Percentiles rank a stretch among this genome's conserved stretches.
These are phyloP conservation scores for Morelia viridis DNA, from an alignment of 2,797 vertebrate genomes.

Conservation along the genomic window DNA sequence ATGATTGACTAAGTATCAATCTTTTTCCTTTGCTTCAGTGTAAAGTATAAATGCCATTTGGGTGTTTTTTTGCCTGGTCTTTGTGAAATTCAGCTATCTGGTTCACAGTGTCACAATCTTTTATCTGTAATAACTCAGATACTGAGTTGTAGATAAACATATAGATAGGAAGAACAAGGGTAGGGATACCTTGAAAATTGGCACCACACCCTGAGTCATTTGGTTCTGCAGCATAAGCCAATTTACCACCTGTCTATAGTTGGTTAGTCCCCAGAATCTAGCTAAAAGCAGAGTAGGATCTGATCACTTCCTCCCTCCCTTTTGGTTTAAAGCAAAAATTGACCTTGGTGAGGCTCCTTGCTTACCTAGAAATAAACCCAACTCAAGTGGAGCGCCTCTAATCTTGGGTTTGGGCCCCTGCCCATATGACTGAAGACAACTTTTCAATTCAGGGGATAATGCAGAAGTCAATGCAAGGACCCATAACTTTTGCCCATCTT, in stretches of 20 bases:
- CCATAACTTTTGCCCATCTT: no score
- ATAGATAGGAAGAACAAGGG: neutral
- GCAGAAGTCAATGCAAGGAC: no score
- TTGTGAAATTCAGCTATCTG: neutral
- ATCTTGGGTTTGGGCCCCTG: no score
- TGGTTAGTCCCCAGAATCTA: neutral
- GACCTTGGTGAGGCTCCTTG: no score
- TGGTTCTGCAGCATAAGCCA: neutral
- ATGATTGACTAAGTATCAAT: neutral
- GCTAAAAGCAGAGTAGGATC: neutral
- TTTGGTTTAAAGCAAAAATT: no score
- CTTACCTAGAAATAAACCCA: no score
- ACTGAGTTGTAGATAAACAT: neutral
- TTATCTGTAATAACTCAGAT: neutral
- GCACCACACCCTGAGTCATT: neutral
- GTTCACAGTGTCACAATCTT: neutral
- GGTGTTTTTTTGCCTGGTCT: neutral
- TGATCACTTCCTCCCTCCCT: no score
- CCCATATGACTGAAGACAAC: no score
- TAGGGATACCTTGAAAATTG: neutral
- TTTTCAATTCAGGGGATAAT: no score
- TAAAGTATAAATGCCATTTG: neutral
- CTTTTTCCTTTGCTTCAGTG: neutral
- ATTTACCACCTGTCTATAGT: neutral
- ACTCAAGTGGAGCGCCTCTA: no score